phyloP scores from a whole-genome alignment of 2,797 vertebrate species.

The Cryptoprocta ferox region DNA sequence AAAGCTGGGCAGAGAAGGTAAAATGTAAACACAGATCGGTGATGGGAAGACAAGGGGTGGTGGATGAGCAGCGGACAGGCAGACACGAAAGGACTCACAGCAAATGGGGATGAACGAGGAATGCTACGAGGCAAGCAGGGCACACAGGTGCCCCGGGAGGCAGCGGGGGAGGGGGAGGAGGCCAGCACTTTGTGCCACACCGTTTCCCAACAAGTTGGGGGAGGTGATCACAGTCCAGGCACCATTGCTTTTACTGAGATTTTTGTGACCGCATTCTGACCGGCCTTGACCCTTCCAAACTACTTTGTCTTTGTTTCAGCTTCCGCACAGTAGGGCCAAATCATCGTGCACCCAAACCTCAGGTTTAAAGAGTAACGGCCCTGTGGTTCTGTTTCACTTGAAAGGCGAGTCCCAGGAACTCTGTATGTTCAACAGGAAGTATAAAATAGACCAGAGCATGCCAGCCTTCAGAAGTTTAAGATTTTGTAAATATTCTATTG shows the following conservation, averaged over 20 bases:
- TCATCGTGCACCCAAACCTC: neutral
- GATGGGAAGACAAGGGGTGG: neutral
- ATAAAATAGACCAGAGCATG: neutral
- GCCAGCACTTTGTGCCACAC: neutral
- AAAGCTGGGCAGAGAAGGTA: neutral
- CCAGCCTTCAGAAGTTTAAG: neutral
- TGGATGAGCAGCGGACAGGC: neutral
- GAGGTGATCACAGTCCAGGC: neutral
- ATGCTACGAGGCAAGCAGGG: neutral
- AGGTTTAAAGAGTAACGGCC: neutral
- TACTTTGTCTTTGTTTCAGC: neutral
- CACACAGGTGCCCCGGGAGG: neutral
- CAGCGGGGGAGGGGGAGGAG: neutral
- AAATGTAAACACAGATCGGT: neutral
- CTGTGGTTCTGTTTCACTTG: neutral
- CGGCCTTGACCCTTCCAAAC: neutral
- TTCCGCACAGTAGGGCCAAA: neutral
- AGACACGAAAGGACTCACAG: neutral
- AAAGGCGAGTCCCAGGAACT: neutral
- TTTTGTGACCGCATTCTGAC: neutral
- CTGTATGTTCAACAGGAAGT: neutral
- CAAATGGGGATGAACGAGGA: neutral
- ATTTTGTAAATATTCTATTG: neutral
- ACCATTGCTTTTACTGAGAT: neutral
- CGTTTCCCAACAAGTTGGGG: neutral